Conservation (phyloP, 2,888 invertebrate species). For the Pachymerium ferrugineum region DNA sequence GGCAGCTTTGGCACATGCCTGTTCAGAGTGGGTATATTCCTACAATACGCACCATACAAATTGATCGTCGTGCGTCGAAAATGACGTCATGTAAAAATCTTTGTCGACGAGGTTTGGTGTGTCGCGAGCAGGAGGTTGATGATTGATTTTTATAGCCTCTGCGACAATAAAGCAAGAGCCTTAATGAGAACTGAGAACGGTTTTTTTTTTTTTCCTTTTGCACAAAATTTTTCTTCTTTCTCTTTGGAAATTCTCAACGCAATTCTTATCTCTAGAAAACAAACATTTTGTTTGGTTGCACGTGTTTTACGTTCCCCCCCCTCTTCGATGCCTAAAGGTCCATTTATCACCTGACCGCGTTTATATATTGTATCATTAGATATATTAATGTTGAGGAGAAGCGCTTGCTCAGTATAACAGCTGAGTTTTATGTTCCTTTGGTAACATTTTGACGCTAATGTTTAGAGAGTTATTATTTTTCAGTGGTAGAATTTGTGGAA, state of each 20-base stretch:
- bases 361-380: background rate
- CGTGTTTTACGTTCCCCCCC: background rate
- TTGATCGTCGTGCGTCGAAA: conserved; percentile 17
- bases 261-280: background rate
- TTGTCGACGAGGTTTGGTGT: conserved; percentile 14
- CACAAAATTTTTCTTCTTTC: no score
- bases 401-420: background rate
- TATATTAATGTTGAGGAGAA: background rate
- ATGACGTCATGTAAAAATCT: conserved; percentile 17
- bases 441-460: background rate
- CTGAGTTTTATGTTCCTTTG: background rate
- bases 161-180: background rate
- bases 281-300: background rate
- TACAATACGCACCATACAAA: conserved; percentile 16
- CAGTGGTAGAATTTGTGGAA: background rate
- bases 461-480: background rate
- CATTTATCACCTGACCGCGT: background rate
- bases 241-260: no score
- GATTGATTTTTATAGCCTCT: conserved; percentile 15
- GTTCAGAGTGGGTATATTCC: background rate
- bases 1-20: conserved; percentile 20
- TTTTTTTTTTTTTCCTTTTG: no score
- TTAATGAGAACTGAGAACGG: conserved; percentile 6
- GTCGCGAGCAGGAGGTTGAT: conserved; percentile 11
- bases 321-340: background rate